Conservation (phyloP, 2,888 invertebrate genomes). For the Eumacrocentrus americanus region DNA sequence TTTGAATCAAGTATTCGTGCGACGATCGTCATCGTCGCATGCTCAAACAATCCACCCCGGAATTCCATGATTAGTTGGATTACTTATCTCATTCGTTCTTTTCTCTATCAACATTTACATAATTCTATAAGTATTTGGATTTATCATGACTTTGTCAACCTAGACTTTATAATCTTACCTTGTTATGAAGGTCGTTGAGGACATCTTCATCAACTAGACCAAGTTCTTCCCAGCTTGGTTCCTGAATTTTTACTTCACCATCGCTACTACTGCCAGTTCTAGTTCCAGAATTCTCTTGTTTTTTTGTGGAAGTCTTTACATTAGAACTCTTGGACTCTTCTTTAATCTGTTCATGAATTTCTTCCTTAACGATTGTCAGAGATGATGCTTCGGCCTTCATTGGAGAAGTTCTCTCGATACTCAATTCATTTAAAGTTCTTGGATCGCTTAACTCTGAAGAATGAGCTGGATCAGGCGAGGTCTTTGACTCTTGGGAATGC, state of each 20-base stretch:
- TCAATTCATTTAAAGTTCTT: constrained; percentile 11
- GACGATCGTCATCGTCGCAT: constrained; percentile 27
- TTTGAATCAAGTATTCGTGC: constrained; percentile 37
- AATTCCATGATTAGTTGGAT: constrained; percentile 15
- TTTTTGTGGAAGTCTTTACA: not conserved
- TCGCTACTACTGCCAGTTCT: not conserved
- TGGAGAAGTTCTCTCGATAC: not conserved
- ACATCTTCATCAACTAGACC: constrained; percentile 68
- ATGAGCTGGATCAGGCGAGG: not conserved
- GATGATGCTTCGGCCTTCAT: not conserved
- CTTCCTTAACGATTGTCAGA: not conserved
- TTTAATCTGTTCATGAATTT: not conserved
- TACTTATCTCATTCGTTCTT: not conserved
- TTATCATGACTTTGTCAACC: too few relatives aligned
- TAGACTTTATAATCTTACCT: constrained; percentile 67
- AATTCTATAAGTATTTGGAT: not conserved
- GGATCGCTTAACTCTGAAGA: constrained; percentile 13
- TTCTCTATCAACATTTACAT: not conserved
- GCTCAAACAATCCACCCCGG: constrained; percentile 16
- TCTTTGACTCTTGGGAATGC: constrained; percentile 14
- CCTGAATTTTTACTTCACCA: constrained; percentile 33
- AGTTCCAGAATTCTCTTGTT: constrained; percentile 20
- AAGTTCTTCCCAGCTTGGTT: constrained; percentile 68
- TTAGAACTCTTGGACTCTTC: not conserved
- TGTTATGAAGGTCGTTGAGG: constrained; percentile 72